Conservation (phyloP, 2,888 invertebrate genomes). For the Spatulosminthurus flaviceps region DNA sequence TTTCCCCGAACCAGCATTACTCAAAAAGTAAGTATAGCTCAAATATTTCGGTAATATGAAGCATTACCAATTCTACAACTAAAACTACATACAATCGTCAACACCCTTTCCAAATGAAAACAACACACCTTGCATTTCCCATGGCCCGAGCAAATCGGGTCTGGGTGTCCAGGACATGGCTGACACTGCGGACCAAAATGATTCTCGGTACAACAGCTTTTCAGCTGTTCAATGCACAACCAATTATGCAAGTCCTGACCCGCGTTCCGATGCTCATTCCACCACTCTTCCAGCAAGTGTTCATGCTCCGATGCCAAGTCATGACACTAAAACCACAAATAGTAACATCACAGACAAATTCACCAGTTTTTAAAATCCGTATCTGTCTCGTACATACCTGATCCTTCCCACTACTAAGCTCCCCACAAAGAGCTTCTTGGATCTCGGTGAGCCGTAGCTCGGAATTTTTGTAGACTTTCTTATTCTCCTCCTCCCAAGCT, state of each 20-base stretch:
- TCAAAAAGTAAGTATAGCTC: too few species aligned
- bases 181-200: constrained; percentile 85
- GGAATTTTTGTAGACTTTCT: constrained; percentile 82
- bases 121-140: constrained; percentile 78
- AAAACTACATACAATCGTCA: too few species aligned
- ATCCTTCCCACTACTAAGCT: constrained; percentile 75
- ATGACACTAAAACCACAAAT: constrained; percentile 75
- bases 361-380: not conserved
- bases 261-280: constrained; percentile 75
- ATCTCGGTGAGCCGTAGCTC: constrained; percentile 92
- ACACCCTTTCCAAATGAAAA: too few species aligned
- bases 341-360: not conserved
- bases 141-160: constrained; percentile 80
- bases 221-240: constrained; percentile 80
- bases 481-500: constrained; percentile 90
- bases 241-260: constrained; percentile 75
- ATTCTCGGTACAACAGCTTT: constrained; percentile 84
- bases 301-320: constrained; percentile 85
- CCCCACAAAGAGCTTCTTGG: constrained; percentile 85
- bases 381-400: constrained; percentile 64
- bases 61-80: too few species aligned
- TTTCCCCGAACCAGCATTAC: too few species aligned
- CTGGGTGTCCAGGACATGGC: constrained; percentile 79
- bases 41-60: too few species aligned
- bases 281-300: constrained; percentile 86